phyloP scores from a whole-genome alignment of 1,140 invertebrate genomes.

The Hyles vespertilio region DNA sequence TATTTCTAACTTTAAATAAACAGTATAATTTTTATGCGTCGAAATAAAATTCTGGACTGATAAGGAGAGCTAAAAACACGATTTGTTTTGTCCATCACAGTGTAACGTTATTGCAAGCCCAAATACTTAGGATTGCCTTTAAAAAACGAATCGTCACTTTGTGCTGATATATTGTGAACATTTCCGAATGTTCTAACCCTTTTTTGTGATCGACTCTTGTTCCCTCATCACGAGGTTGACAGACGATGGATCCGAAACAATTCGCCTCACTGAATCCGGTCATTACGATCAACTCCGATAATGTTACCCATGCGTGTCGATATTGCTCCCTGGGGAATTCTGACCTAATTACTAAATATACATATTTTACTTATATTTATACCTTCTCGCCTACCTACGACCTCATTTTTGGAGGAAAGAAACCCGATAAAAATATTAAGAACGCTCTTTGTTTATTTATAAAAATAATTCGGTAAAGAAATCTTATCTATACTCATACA shows the following conservation, averaged over 20 bases:
- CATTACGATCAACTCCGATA: constrained; percentile 30
- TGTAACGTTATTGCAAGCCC: constrained; percentile 17
- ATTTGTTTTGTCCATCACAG: no score
- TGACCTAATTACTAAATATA: constrained; percentile 7
- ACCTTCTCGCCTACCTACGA: background rate
- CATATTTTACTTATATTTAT: background rate
- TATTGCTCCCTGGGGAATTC: constrained; percentile 2
- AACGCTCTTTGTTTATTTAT: no score
- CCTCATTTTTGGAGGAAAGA: no score
- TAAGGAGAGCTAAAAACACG: no score
- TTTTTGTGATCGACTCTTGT: constrained; percentile 34
- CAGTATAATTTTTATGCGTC: no score
- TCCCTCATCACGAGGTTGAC: constrained; percentile 36
- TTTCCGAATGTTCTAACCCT: constrained; percentile 35
- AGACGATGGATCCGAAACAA: constrained; percentile 29
- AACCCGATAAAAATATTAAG: no score
- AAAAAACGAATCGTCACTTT: constrained; percentile 35
- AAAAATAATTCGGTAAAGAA: no score
- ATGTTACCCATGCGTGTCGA: constrained; percentile 8
- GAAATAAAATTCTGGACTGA: no score
- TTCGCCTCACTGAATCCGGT: constrained; percentile 22
- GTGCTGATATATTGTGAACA: constrained; percentile 38
- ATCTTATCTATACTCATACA: no score
- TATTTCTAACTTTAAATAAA: no score
- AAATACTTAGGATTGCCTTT: constrained; percentile 30